A percentile compares a stretch with the other conserved stretches of the same genome.
Evolutionary conservation across 2,113 vertebrate genomes (phyloP).

Genomic region (Toxostoma redivivum): DNA sequence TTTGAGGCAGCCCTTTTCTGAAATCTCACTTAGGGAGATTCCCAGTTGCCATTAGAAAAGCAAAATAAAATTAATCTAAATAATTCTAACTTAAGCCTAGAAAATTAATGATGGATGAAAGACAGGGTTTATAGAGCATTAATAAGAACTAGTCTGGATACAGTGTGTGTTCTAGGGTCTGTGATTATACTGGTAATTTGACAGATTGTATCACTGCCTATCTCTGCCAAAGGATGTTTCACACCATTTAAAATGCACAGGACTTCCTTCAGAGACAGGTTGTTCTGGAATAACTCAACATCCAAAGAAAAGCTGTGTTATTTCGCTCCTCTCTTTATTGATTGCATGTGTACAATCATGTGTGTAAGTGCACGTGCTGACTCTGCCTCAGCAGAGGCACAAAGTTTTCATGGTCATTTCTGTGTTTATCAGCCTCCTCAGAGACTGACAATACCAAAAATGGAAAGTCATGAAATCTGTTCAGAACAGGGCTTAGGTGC

Average conservation of each 20-base stretch:
- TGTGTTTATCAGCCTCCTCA: background rate
- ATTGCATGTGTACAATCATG: background rate
- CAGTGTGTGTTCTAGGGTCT: background rate
- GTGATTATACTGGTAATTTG: constrained; percentile 34
- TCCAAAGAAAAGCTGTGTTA: background rate
- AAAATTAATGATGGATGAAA: constrained; percentile 43
- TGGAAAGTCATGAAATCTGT: background rate
- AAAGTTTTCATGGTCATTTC: background rate
- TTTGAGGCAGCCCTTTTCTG: constrained; percentile 10
- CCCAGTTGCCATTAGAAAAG: constrained; percentile 25
- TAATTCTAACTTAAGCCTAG: constrained; percentile 17
- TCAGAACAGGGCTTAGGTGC: background rate
- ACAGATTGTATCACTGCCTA: constrained; percentile 31
- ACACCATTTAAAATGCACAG: constrained; percentile 45
- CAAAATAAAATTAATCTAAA: constrained; percentile 51
- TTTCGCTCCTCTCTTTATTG: constrained; percentile 10
- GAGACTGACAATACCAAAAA: background rate
- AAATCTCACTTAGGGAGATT: constrained; percentile 19
- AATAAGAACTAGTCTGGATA: constrained; percentile 8
- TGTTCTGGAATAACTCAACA: constrained; percentile 53
- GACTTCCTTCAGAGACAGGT: constrained; percentile 34
- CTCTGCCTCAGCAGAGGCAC: background rate
- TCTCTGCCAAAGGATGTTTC: constrained; percentile 56
- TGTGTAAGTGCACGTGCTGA: background rate
- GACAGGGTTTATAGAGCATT: background rate